Conservation (phyloP, 2,888 invertebrate genomes). For the Yponomeuta malinellus region DNA sequence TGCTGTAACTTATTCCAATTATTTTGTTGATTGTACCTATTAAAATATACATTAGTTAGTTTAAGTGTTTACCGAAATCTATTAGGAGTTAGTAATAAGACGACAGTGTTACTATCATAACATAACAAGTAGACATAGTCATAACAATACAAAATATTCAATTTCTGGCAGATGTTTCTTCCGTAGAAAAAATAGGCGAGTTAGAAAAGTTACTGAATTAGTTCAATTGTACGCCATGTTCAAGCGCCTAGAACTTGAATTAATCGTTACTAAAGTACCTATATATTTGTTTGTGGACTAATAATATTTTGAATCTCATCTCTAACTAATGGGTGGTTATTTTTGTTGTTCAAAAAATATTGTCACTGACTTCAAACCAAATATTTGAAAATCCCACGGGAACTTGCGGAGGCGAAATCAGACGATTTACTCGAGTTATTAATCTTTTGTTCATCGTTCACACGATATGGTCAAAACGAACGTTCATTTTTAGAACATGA, state of each 20-base stretch:
- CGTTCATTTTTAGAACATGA: no score
- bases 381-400: no score
- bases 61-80: background rate
- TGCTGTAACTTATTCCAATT: background rate
- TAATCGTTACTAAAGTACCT: background rate
- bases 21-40: background rate
- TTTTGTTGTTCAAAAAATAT: no score
- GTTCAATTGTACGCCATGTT: background rate
- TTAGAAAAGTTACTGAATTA: background rate
- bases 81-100: background rate
- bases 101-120: background rate
- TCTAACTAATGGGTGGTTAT: no score
- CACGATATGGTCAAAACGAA: no score
- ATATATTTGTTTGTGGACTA: no score
- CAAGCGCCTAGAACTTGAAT: background rate
- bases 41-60: background rate
- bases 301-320: no score
- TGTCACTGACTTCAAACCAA: no score
- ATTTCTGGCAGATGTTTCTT: background rate
- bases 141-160: background rate
- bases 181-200: background rate
- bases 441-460: no score
- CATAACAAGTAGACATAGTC: background rate
- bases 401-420: no score
- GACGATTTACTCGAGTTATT: no score